Evolutionary conservation across 2,888 invertebrate species (phyloP), one percentile per base, ranked within the genome.

Genomic region (Galerucella pusilla): DNA sequence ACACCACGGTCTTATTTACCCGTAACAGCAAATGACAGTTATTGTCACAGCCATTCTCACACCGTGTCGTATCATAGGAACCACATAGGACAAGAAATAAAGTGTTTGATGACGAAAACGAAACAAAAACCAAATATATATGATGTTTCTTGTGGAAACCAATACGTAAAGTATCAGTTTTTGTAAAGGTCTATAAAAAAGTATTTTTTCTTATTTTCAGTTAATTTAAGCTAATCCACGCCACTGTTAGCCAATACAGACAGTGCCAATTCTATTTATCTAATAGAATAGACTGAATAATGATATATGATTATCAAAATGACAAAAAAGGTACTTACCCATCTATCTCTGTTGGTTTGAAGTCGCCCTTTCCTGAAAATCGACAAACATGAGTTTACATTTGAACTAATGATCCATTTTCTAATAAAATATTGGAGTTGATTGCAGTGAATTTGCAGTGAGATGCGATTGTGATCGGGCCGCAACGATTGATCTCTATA

Each of bases 281-380:
- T 16, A 66, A 71, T 45, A 63, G 16, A 73, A 63, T 42, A 42
- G 42, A 28, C 66, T 60, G 25, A 69, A 69, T 66, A 75, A 69
- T 59, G 69, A 25, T 65, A 28, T 65, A 49, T 59, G 65, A 73
- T 73, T 72, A 74, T 66, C 49, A 66, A 74, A 74, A 74, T 68
- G 59, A 73, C 54, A 71, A 35, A 49, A 16, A 45, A 28, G 35
- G 60, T 78, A 88, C 92, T 93, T 89, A 95, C 94, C 94, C 94
- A 89, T 94, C 94, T 88, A 94, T 90, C 88, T 94, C 94, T 85
- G 94, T 92, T 88, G 94, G 94, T 90, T 94, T 94, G 90, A 94
- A 94, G 88, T 94, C 94, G 81, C 93, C 93, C 89, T 93, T 93
- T 86, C 94, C 94, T 94, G 91, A 71, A 81, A 83, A 76, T 77